These are phyloP conservation scores for Pterostichus madidus DNA, from an alignment of 2,888 invertebrate species.

Conservation along the genomic window DNA sequence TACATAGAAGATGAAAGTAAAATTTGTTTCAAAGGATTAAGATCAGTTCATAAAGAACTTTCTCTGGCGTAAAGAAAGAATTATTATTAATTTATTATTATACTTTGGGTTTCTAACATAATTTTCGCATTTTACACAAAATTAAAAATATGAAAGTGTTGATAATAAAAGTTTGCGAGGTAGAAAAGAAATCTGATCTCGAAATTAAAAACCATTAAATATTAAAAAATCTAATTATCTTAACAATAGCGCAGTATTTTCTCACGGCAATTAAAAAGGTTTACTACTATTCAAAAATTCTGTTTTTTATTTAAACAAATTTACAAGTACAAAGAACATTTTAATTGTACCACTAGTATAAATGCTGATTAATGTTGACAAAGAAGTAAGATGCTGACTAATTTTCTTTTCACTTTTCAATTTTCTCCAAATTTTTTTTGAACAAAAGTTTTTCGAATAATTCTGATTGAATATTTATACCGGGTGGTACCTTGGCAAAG, in stretches of 20 bases:
- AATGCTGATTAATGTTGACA: neutral
- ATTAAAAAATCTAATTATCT: neutral
- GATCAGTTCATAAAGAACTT: neutral
- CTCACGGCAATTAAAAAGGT: neutral
- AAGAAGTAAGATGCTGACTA: no score
- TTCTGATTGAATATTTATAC: no score
- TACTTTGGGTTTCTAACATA: slow-evolving; percentile 35
- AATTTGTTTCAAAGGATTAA: slow-evolving; percentile 13
- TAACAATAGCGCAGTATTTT: neutral
- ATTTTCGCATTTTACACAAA: slow-evolving; percentile 34
- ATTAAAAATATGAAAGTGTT: slow-evolving; percentile 32
- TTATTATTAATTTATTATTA: slow-evolving; percentile 33
- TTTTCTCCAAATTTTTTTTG: no score
- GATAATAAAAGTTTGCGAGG: slow-evolving; percentile 12
- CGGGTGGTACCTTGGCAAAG: no score
- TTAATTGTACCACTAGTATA: neutral
- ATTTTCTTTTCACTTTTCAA: no score
- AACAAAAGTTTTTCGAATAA: no score
- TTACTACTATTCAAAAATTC: neutral
- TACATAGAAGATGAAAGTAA: slow-evolving; percentile 31
- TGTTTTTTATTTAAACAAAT: neutral
- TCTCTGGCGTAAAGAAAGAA: slow-evolving; percentile 13
- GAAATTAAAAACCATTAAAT: slow-evolving; percentile 17
- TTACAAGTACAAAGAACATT: neutral
- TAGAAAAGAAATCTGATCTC: slow-evolving; percentile 15